These are phyloP conservation scores for Helicoverpa zea DNA, from an alignment of 1,140 invertebrate genomes.

Conservation along the genomic window DNA sequence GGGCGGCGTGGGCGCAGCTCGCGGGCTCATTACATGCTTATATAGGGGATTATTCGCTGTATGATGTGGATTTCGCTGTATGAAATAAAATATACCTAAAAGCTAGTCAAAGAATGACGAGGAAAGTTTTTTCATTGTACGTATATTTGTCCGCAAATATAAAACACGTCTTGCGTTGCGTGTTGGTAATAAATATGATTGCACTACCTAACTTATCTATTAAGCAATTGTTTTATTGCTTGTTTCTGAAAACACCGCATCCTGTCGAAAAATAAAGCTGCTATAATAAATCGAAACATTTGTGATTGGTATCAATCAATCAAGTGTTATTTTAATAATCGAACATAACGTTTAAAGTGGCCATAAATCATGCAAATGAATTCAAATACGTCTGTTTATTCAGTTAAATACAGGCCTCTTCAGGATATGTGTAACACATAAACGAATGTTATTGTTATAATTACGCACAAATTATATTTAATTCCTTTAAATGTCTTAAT, in stretches of 20 bases:
- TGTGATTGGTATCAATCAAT: not conserved
- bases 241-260: too few relatives aligned
- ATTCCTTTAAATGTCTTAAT: not conserved
- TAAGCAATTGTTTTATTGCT: too few relatives aligned
- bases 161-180: too few relatives aligned
- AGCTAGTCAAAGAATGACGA: too few relatives aligned
- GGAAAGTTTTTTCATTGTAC: too few relatives aligned
- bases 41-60: not conserved
- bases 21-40: not conserved
- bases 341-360: not conserved
- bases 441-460: conserved; percentile 14
- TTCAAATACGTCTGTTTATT: conserved; percentile 11
- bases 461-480: not conserved
- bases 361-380: conserved; percentile 3
- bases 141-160: too few relatives aligned
- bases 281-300: not conserved
- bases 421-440: conserved; percentile 30
- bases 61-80: not conserved
- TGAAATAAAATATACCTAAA: not conserved
- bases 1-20: conserved; percentile 10
- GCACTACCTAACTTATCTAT: too few relatives aligned
- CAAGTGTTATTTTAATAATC: conserved; percentile 12
- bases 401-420: not conserved
- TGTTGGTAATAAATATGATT: too few relatives aligned
- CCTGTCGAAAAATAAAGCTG: too few relatives aligned